Conservation (phyloP, 2,888 invertebrate genomes). For the Sphaerophoria taeniata region DNA sequence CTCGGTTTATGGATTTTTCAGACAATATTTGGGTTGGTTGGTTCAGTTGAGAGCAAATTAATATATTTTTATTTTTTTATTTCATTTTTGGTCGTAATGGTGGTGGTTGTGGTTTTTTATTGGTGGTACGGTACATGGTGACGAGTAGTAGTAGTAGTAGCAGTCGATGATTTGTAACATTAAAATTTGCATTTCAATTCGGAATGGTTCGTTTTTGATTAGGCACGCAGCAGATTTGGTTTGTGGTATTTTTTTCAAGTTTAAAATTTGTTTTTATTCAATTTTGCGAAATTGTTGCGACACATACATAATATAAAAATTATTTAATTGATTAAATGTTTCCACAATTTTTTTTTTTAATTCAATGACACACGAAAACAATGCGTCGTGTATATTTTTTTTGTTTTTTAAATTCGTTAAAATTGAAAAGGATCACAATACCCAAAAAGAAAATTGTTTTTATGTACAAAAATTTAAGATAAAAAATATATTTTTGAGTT, state of each 20-base stretch:
- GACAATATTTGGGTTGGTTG: constrained; percentile 66
- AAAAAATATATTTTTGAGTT: constrained; percentile 62
- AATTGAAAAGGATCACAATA: constrained; percentile 56
- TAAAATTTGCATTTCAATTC: constrained; percentile 57
- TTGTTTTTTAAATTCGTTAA: constrained; percentile 53
- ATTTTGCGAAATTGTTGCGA: constrained; percentile 62
- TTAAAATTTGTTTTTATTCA: constrained; percentile 22
- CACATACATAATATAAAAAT: constrained; percentile 67
- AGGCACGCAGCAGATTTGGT: constrained; percentile 66
- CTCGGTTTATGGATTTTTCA: constrained; percentile 79
- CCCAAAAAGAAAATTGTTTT: constrained; percentile 61
- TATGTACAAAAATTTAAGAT: constrained; percentile 44
- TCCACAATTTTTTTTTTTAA: constrained; percentile 52
- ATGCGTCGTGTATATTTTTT: constrained; percentile 25
- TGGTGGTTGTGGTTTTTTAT: too few species aligned
- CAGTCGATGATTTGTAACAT: constrained; percentile 71
- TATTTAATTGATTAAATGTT: constrained; percentile 61
- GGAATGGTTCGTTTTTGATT: constrained; percentile 42
- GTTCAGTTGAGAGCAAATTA: constrained; percentile 66
- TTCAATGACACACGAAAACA: constrained; percentile 49
- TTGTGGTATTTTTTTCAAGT: constrained; percentile 56
- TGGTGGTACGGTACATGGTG: constrained; percentile 67
- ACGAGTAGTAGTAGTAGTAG: constrained; percentile 61
- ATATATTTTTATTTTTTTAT: constrained; percentile 57
- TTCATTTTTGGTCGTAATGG: constrained; percentile 58